Base-by-base conservation (phyloP, 2,113 vertebrate genomes). In the Siphamia tubifer region DNA sequence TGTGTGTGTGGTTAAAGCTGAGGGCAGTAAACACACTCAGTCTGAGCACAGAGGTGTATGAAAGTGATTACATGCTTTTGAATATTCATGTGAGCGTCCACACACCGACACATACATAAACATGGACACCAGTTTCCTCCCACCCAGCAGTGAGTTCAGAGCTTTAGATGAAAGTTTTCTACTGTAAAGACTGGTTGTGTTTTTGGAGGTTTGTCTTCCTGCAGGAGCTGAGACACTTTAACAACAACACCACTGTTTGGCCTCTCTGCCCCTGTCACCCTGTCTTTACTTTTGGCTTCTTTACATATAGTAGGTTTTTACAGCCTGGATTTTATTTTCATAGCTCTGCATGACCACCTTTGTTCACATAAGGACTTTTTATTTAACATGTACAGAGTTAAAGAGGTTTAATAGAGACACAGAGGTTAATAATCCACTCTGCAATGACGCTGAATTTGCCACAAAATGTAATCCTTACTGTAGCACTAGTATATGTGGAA, bases 131-230 rank as follows among this genome's bases (percentile, higher is more conserved):
- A 7, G 47, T 45, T 80, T 70, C 42, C 60, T 17, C 61, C 43
- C 49, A 53, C 55, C 63, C 72, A n/a, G 56, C 36, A 73, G 54
- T 64, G 75, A 55, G 75, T 68, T 79, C 60, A 81, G 68, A 25
- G 55, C 63, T 44, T 68, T 43, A 63, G 74, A 73, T 69, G 70
- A 82, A 69, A 62, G 43, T 61, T 87, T 86, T 87, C 61, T 44
- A 75, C 61, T 82, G 70, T 42, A 35, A 70, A 81, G 60, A 82
- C 66, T 84, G 85, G 89, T 89, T 86, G 77, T 82, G 66, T 86
- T 70, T 83, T 77, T 27, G 63, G 66, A 48, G 57, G 40, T 51
- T 65, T 73, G 68, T 79, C 70, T 57, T 35, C 43, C 53, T 62
- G 58, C 40, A 40, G 72, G 72, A 64, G 62, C 78, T 73, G 78